These are phyloP conservation scores for Eurois occulta DNA, from an alignment of 2,888 invertebrate genomes.

Conservation along the genomic window DNA sequence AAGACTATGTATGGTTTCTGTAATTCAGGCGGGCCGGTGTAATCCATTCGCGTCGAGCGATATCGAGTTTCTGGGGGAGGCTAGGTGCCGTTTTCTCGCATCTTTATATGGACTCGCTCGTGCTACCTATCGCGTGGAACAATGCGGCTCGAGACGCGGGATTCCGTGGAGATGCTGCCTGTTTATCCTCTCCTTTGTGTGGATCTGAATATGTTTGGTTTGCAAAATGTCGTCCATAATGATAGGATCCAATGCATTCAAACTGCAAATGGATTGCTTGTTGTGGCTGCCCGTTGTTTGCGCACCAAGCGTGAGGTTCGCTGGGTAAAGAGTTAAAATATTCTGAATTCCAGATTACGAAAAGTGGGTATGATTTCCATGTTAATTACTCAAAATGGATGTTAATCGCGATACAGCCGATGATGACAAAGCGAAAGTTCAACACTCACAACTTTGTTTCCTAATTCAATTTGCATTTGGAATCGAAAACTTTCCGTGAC, in stretches of 20 bases:
- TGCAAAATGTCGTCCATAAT: slow-evolving; percentile 55
- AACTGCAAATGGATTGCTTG: slow-evolving; percentile 48
- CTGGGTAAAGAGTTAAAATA: slow-evolving; percentile 24
- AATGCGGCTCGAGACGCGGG: slow-evolving; percentile 51
- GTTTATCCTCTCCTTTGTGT: slow-evolving; percentile 62
- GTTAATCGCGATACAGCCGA: slow-evolving; percentile 82
- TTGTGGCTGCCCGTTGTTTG: slow-evolving; percentile 29
- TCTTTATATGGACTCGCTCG: slow-evolving; percentile 72
- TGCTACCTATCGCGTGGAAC: slow-evolving; percentile 58
- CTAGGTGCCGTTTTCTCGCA: slow-evolving; percentile 78
- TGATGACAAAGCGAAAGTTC: slow-evolving; percentile 82
- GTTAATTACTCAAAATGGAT: slow-evolving; percentile 69
- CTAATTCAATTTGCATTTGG: slow-evolving; percentile 90
- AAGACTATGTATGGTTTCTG: slow-evolving; percentile 88
- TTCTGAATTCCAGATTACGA: slow-evolving; percentile 32
- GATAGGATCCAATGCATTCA: slow-evolving; percentile 58
- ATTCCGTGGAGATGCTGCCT: slow-evolving; percentile 55
- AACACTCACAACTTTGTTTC: slow-evolving; percentile 87
- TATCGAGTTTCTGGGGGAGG: slow-evolving; percentile 86
- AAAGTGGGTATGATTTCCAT: slow-evolving; percentile 51
- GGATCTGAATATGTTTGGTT: slow-evolving; percentile 63
- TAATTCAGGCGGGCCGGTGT: slow-evolving; percentile 87
- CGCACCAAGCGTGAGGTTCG: not conserved
- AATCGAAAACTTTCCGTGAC: slow-evolving; percentile 90
- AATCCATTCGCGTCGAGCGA: slow-evolving; percentile 85